These are phyloP conservation scores for Platalea minor DNA, from an alignment of 2,797 vertebrate genomes.

Conservation along the genomic window DNA sequence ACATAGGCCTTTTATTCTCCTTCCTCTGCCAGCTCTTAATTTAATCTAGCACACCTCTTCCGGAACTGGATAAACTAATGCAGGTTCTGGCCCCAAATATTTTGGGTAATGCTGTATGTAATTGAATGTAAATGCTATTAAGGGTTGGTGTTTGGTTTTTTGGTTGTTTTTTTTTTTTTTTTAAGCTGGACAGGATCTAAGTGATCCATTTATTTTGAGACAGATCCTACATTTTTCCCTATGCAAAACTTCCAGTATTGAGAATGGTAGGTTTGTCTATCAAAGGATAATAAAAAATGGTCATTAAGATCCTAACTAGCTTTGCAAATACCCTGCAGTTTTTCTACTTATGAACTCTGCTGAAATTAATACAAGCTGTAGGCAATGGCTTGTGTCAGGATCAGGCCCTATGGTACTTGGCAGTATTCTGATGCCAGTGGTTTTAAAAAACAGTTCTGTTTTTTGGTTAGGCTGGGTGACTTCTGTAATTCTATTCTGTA, in stretches of 20 bases:
- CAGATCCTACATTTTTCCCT: background rate
- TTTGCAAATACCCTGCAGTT: constrained; percentile 48
- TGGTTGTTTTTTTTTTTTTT: background rate
- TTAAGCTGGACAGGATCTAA: background rate
- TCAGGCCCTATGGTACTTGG: background rate
- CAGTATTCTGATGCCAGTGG: background rate
- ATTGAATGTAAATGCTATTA: background rate
- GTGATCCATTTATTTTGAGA: background rate
- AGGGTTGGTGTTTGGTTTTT: background rate
- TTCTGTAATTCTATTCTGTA: background rate
- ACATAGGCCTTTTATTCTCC: background rate
- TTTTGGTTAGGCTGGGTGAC: background rate
- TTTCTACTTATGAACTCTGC: constrained; percentile 32
- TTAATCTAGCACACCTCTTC: background rate
- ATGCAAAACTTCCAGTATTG: background rate
- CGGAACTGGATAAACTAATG: background rate
- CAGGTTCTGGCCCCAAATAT: background rate
- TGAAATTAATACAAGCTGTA: constrained; percentile 36
- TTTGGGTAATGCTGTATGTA: background rate
- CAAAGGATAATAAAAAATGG: constrained; percentile 4
- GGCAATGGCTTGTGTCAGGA: constrained; percentile 23
- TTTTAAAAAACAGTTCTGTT: background rate
- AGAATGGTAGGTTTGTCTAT: constrained; percentile 12
- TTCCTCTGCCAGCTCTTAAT: background rate
- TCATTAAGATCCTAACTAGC: background rate